Percentiles rank a stretch among this genome's conserved stretches.
Evolutionary conservation across 2,888 invertebrate genomes (phyloP).

Genomic region (Drosophila melanosoma): DNA sequence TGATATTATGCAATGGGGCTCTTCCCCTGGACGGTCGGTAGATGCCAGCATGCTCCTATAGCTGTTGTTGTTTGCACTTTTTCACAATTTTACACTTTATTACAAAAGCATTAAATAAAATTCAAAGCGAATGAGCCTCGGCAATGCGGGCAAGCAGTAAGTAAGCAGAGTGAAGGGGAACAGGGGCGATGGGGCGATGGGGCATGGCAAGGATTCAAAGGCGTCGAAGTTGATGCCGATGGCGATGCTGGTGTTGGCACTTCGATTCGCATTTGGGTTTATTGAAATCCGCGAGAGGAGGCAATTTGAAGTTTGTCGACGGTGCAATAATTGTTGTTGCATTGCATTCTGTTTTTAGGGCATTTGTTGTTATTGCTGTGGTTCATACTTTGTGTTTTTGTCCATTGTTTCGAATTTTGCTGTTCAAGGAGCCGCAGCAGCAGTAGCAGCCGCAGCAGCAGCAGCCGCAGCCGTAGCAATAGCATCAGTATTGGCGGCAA

Average conservation of each 20-base stretch:
- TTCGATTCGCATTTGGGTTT: conserved; percentile 69
- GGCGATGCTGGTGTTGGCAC: conserved; percentile 20
- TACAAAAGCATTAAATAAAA: conserved; percentile 82
- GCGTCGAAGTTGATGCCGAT: conserved; percentile 8
- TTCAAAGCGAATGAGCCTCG: conserved; percentile 77
- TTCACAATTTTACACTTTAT: conserved; percentile 81
- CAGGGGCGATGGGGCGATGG: no score
- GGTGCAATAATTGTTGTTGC: conserved; percentile 56
- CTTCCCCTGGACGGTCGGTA: conserved; percentile 18
- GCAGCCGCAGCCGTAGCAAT: conserved; percentile 27
- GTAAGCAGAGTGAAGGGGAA: conserved; percentile 8
- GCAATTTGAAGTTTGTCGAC: conserved; percentile 28
- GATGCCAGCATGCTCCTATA: neutral
- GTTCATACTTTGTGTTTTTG: conserved; percentile 69
- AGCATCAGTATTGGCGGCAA: conserved; percentile 40
- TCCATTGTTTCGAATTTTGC: conserved; percentile 67
- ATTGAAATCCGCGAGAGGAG: conserved; percentile 57
- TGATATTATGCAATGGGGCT: conserved; percentile 74
- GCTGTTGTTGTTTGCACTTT: conserved; percentile 76
- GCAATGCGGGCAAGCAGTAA: conserved; percentile 39
- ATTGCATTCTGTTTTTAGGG: conserved; percentile 50
- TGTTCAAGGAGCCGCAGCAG: no score
- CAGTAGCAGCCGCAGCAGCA: conserved; percentile 33
- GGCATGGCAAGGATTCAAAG: neutral
- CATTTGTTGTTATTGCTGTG: conserved; percentile 66